Percentiles rank a stretch among this genome's conserved stretches.
Conservation (phyloP, 2,113 vertebrate species). For the Anolis sagrei region DNA sequence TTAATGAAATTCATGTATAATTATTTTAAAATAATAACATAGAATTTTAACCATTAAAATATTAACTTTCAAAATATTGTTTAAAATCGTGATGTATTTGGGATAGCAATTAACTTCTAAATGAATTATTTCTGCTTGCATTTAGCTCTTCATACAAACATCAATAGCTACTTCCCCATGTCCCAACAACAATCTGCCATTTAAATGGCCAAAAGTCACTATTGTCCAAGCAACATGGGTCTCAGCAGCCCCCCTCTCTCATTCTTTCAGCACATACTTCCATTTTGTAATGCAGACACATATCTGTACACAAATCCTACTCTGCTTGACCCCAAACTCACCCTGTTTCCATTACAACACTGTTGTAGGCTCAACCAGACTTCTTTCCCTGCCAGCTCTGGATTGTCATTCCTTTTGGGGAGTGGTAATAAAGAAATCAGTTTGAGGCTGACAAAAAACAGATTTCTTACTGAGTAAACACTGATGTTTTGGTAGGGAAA, state of each 20-base stretch:
- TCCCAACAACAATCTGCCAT: slow-evolving; percentile 22
- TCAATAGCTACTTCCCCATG: rapidly evolving
- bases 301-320: slow-evolving; percentile 64
- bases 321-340: slow-evolving; percentile 68
- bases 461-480: slow-evolving; percentile 86
- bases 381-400: slow-evolving; percentile 81
- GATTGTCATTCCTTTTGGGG: slow-evolving; percentile 76
- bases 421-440: slow-evolving; percentile 89
- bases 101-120: too few species aligned
- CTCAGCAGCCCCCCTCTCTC: slow-evolving; percentile 52
- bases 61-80: too few species aligned
- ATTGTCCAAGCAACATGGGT: slow-evolving; percentile 13
- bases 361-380: slow-evolving; percentile 79
- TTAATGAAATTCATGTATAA: too few species aligned
- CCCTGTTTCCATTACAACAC: slow-evolving; percentile 83
- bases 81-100: too few species aligned
- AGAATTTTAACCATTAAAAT: too few species aligned
- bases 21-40: too few species aligned
- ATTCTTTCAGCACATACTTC: slow-evolving; percentile 48
- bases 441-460: slow-evolving; percentile 90
- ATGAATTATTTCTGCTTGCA: background rate
- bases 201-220: background rate
- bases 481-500: slow-evolving; percentile 79
- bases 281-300: slow-evolving; percentile 65
- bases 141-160: background rate